Base-by-base conservation (phyloP, 2,797 vertebrate genomes). In the Vultur gryphus region DNA sequence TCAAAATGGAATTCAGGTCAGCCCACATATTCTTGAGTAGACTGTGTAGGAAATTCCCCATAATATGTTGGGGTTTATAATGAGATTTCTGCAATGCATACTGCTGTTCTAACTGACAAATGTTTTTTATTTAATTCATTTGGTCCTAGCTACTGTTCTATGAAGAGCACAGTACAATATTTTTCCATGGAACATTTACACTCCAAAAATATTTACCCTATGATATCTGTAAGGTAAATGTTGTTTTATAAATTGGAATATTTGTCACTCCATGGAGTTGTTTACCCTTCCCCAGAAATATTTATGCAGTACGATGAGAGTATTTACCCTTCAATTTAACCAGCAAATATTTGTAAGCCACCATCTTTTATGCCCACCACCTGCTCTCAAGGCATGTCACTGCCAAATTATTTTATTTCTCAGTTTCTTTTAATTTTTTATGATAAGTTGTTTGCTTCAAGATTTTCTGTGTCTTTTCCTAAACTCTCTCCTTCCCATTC, bases 261-360 rank as follows among this genome's bases (percentile, higher is more conserved):
- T 87, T 93, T 95, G 39, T 67, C 67, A 83, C 57, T 80, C 88
- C 75, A 71, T 77, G 46, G 67, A 94, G 35, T n/a, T 87, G 57
- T 92, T 95, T 93, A 69, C 10, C 25, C 14, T 95, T 85, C 41
- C 67, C 21, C 28, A 83, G 75, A 90, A 94, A 85, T 84, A 95
- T 80, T 94, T 73, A 62, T 95, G 54, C 29, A 81, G 35, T 31
- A 75, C 67, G 78, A 78, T 46, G 37, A 69, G 49, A 90, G 11
- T 93, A 95, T 97, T 97, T 96, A 71, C 78, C 43, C 23, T 93
- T 89, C 85, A 94, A 95, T 97, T 97, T 95, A 95, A 69, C 52
- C n/a, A 87, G 81, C 49, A 97, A 97, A 96, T 95, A 95, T 97
- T 95, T 97, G 70, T 77, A 80, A 62, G 41, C 8, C 24, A 66